Evolutionary conservation across 2,797 vertebrate species (phyloP), one percentile per base, ranked within the genome.

Genomic region (Chaunax sp.): DNA sequence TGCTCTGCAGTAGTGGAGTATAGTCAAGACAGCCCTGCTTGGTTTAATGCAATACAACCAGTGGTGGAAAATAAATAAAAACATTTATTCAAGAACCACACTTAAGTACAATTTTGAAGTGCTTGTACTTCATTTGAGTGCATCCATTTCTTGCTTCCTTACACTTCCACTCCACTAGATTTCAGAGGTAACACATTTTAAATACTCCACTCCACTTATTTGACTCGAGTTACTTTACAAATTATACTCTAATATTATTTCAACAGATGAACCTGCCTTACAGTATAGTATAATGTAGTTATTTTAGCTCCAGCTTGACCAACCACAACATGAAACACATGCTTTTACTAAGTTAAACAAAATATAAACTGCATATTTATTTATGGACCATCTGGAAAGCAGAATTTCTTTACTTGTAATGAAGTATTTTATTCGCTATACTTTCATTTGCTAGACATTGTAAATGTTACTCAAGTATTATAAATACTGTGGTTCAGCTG

Each of bases 1-100:
- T 83, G 55, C 50, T 33, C 67, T 63, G 52, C 46, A 47, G 45
- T 61, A 66, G n/a, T 64, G 30, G 35, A 70, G 25, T 51, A 50
- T n/a, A n/a, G 25, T 68, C 16, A 10, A 44, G 38, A 46, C 18
- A 57, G 6, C 26, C 23, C 38, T 41, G 11, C 19, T 20, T 25
- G 40, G 35, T 53, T 53, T 14, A 40, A 56, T 3, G n/a, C 16
- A 51, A 74, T 75, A 41, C 38, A 50, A 61, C 12, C 16, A 41
- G 9, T 9, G 6, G 15, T 50, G 25, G 12, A 54, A 54, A 59
- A 22, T 47, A 16, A 57, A 15, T 22, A 54, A 20, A 41, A 15
- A 35, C 6, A 44, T 19, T 47, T 5, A 33, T 4, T 26, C 3
- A 46, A 63, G 19, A 2, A 33, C 9, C 18, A n/a, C 25, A 37